Percentiles rank a stretch among this genome's conserved stretches.
phyloP scores from a whole-genome alignment of 2,797 vertebrate species.

The Leptodactylus fallax region DNA sequence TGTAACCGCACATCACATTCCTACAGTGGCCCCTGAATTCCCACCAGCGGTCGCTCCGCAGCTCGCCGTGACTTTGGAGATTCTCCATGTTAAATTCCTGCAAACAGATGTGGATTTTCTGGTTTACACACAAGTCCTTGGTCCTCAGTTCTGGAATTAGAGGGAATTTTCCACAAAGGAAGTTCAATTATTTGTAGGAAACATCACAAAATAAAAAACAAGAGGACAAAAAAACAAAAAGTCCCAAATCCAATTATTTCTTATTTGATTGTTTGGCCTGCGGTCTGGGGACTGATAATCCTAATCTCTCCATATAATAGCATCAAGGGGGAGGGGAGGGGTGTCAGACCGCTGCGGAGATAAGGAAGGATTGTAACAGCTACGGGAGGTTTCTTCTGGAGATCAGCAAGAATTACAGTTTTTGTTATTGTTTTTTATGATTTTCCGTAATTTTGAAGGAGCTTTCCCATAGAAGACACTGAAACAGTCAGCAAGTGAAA shows the following conservation, averaged over 20 bases:
- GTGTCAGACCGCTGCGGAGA: no score
- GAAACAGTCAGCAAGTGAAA: no score
- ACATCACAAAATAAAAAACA: background rate
- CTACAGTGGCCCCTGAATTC: constrained; percentile 76
- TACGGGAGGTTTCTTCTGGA: no score
- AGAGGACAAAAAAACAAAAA: background rate
- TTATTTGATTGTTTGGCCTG: background rate
- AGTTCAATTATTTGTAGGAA: background rate
- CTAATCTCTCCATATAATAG: background rate
- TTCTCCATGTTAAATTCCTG: constrained; percentile 78
- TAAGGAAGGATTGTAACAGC: no score
- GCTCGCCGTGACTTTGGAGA: constrained; percentile 76
- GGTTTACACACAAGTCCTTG: background rate
- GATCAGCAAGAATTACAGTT: no score
- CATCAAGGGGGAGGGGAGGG: background rate
- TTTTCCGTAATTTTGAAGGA: no score
- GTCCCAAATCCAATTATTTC: background rate
- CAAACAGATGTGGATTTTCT: constrained; percentile 75
- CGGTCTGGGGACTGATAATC: background rate
- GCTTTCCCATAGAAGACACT: no score
- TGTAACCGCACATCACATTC: constrained; percentile 81
- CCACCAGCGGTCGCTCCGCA: constrained; percentile 76
- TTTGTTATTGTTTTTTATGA: no score
- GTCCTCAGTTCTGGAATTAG: background rate
- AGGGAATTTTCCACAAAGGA: constrained; percentile 4